These are phyloP conservation scores for Crotalus viridis DNA, from an alignment of 2,113 vertebrate genomes.

Conservation along the genomic window DNA sequence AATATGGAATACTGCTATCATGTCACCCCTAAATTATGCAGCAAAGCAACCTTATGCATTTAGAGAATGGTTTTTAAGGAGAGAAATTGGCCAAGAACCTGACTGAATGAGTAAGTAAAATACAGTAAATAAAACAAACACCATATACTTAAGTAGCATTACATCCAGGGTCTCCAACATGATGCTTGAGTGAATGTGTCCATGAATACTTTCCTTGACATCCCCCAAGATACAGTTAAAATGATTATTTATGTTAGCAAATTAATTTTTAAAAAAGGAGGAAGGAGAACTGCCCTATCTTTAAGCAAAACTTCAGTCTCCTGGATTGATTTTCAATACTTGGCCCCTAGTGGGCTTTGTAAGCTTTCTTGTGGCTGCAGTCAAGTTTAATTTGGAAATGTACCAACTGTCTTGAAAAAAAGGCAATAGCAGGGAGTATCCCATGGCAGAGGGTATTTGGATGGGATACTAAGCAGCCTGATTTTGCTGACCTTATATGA, in stretches of 20 bases:
- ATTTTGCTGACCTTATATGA: neutral
- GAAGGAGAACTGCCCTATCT: neutral
- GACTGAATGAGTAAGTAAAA: neutral
- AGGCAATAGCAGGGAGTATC: neutral
- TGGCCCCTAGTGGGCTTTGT: neutral
- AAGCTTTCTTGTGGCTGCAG: neutral
- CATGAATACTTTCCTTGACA: neutral
- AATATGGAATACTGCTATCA: no score
- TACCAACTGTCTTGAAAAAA: neutral
- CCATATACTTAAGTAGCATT: neutral
- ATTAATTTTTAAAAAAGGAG: neutral
- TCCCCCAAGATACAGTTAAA: neutral
- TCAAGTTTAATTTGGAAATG: neutral
- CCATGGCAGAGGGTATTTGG: neutral
- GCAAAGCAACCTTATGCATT: neutral
- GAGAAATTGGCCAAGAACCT: neutral
- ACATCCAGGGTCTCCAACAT: neutral
- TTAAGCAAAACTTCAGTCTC: neutral
- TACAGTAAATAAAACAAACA: no score
- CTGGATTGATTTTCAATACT: neutral
- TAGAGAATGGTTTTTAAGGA: neutral
- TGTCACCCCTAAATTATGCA: neutral
- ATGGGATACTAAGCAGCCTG: neutral
- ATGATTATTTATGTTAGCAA: neutral
- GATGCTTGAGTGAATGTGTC: neutral